Conservation (phyloP, 2,113 vertebrate genomes). For the Nerophis lumbriciformis region DNA sequence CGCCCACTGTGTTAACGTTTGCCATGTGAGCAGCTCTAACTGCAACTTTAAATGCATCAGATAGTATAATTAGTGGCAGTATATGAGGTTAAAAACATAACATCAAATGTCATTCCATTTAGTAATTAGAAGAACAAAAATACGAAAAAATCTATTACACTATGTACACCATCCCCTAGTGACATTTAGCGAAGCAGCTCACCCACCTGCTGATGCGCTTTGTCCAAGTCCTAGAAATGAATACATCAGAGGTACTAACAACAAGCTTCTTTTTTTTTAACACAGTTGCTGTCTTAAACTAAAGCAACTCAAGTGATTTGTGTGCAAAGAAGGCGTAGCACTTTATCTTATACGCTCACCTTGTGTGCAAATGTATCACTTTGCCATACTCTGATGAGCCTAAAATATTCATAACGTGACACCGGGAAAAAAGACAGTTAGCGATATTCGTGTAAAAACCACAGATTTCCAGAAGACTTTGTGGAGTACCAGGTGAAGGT, state of each 20-base stretch:
- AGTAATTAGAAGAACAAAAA: background rate
- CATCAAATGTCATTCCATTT: background rate
- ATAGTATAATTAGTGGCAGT: background rate
- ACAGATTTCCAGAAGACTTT: too few species aligned
- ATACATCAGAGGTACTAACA: background rate
- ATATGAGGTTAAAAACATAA: background rate
- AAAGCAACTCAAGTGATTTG: slow-evolving; percentile 25
- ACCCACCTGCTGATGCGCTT: slow-evolving; percentile 51
- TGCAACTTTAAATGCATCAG: slow-evolving; percentile 34
- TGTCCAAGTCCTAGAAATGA: slow-evolving; percentile 12
- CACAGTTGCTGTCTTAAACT: background rate
- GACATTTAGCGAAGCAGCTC: background rate
- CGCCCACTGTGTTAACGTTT: slow-evolving; percentile 18
- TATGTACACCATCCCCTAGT: too few species aligned
- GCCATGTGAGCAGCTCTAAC: slow-evolving; percentile 38
- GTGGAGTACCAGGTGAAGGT: too few species aligned
- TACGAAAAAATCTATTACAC: background rate
- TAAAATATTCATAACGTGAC: background rate
- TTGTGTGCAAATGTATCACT: slow-evolving; percentile 20
- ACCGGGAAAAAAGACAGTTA: too few species aligned
- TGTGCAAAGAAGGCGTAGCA: slow-evolving; percentile 41
- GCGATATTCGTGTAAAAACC: too few species aligned
- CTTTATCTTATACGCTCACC: slow-evolving; percentile 12
- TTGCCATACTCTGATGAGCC: background rate
- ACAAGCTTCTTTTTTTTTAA: background rate